These are phyloP conservation scores for Ceryle rudis DNA, from an alignment of 2,797 vertebrate genomes.

Conservation along the genomic window DNA sequence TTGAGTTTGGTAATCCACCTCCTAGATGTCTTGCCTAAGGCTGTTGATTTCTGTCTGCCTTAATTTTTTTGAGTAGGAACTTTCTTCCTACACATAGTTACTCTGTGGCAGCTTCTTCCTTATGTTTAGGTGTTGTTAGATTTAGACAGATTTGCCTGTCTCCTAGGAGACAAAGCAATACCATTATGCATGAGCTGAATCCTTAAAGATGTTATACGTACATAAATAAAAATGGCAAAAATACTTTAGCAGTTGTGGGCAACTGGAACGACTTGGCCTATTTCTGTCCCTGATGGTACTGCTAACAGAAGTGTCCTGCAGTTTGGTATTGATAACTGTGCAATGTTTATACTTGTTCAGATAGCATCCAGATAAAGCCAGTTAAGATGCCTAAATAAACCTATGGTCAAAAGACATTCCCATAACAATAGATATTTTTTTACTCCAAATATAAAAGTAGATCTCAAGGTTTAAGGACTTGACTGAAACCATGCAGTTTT, in stretches of 20 bases:
- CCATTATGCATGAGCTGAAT: not conserved
- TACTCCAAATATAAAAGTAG: not conserved
- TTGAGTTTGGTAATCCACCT: constrained; percentile 9
- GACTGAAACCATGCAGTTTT: not conserved
- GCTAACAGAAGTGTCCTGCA: not conserved
- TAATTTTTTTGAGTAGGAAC: not conserved
- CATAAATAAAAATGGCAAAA: not conserved
- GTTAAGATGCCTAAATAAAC: not conserved
- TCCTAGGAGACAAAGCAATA: constrained; percentile 22
- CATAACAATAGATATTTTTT: not conserved
- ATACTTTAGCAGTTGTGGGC: not conserved
- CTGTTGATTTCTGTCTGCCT: not conserved
- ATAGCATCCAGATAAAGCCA: not conserved
- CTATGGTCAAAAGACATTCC: not conserved
- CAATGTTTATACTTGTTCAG: not conserved
- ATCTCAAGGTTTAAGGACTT: not conserved
- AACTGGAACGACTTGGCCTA: not conserved
- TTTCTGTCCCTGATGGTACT: not conserved
- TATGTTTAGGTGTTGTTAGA: not conserved
- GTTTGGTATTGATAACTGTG: constrained; percentile 18
- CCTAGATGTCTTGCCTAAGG: not conserved
- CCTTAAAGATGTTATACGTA: not conserved
- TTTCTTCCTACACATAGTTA: not conserved
- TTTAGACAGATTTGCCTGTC: not conserved
- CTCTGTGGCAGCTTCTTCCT: not conserved